A percentile compares a stretch with the other conserved stretches of the same genome.
Conservation (phyloP, 2,113 vertebrate species). For the Lutjanus erythropterus region DNA sequence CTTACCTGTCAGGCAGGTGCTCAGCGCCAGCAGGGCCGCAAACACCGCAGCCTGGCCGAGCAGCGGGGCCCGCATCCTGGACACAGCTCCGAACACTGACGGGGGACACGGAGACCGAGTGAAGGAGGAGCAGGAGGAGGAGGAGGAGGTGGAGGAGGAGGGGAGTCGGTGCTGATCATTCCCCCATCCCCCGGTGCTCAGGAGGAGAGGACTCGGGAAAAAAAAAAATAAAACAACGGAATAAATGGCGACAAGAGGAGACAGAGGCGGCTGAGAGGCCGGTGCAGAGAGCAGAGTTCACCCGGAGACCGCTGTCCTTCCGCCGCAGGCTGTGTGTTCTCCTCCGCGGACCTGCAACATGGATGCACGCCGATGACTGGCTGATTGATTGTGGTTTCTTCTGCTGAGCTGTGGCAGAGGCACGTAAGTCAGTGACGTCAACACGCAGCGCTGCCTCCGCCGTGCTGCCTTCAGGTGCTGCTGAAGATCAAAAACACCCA, state of each 20-base stretch:
- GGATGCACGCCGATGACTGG: background rate
- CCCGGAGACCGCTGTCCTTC: background rate
- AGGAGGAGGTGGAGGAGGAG: background rate
- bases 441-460: slow-evolving; percentile 33
- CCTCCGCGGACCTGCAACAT: background rate
- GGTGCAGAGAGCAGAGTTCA: background rate
- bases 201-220: slow-evolving; percentile 1
- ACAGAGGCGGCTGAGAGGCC: rapidly evolving
- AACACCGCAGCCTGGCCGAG: slow-evolving; percentile 63
- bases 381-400: background rate
- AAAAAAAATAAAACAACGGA: no score
- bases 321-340: slow-evolving; percentile 6
- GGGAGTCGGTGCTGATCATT: slow-evolving; percentile 69
- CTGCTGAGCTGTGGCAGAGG: slow-evolving; percentile 14
- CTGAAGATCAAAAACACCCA: background rate
- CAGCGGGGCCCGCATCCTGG: slow-evolving; percentile 72
- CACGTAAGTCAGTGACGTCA: slow-evolving; percentile 66
- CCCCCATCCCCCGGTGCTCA: slow-evolving; percentile 64
- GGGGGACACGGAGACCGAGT: slow-evolving; percentile 36
- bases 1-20: slow-evolving; percentile 75
- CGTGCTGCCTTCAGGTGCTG: slow-evolving; percentile 25
- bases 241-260: rapidly evolving
- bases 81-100: slow-evolving; percentile 57
- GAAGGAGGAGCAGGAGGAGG: slow-evolving; percentile 17
- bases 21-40: slow-evolving; percentile 54